Percentiles rank a stretch among this genome's conserved stretches.
Conservation (phyloP, 64 coral and sea anemone species). For the Acropora yongei region DNA sequence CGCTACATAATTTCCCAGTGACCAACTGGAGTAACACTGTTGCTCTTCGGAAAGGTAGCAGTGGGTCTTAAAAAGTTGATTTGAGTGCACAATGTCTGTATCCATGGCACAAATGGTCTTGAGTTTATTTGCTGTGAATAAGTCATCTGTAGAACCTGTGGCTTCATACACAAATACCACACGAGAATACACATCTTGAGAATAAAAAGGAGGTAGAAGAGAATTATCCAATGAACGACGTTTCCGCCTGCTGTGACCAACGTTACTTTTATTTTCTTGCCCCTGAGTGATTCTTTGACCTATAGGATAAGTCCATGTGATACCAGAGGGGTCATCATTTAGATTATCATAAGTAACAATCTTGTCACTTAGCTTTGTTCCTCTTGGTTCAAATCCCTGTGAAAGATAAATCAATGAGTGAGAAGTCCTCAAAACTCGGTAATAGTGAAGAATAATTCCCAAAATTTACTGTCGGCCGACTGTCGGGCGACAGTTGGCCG, state of each 20-base stretch:
- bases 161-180: constrained; percentile 73
- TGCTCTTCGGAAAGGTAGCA: neutral
- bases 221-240: neutral
- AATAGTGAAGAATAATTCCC: too few relatives aligned
- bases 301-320: neutral
- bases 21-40: constrained; percentile 47
- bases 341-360: neutral
- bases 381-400: constrained; percentile 94
- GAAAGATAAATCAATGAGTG: neutral
- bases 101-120: constrained; percentile 76
- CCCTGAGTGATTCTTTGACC: neutral
- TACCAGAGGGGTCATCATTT: too few relatives aligned
- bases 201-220: neutral
- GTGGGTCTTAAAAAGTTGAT: neutral
- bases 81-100: constrained; percentile 48
- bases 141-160: constrained; percentile 1
- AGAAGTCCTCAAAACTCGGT: too few relatives aligned
- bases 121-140: constrained; percentile 66
- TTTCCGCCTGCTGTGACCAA: neutral
- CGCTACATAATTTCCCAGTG: constrained; percentile 77
- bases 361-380: constrained; percentile 81
- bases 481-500: too few relatives aligned
- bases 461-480: too few relatives aligned
- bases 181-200: neutral
- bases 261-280: neutral